Evolutionary conservation across 1,140 invertebrate genomes (phyloP), one percentile per base, ranked within the genome.

Genomic region (Sinella curviseta): DNA sequence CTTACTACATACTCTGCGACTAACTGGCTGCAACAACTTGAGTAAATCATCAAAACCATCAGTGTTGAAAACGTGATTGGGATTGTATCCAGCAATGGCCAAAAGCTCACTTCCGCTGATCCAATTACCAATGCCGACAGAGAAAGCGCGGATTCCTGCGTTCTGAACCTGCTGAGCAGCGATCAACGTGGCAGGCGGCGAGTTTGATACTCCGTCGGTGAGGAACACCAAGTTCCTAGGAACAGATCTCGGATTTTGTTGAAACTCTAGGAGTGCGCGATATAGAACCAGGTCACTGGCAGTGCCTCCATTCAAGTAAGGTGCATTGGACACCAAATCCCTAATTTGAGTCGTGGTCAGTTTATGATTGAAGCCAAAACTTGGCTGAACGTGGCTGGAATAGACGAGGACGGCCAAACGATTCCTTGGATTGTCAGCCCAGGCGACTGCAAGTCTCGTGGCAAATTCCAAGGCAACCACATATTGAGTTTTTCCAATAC

Each of bases 161-260:
- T 3, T 26, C 17, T 16, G n/a, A 8, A 48, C 26, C 24, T 31
- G 4, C 16, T 54, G 3, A 26, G 34, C 34, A 16, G 34, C 34
- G 16, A 35, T 35, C 8, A 75, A 30, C 4, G 33, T 75, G 8
- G 74, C 36, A 2, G 36, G 16, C 8, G 34, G 24, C 1, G 8
- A 12, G 39, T 39, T 75, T 20, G 39, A 70, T 33, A 70, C n/a
- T 3, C 74, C 74, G 39, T 75, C 74, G 2, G 74, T 75, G 2
- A 75, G 35, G 28, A 75, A 48, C 4, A 75, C 74, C 36, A 75
- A 4, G 24, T 75, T 36, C 20, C 31, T 36, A 31, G 74, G 74
- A n/a, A 75, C 74, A 24, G 2, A 16, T 30, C 74, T 36, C 4
- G 34, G 1, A 48, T 75, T 75, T 3, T 30, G 4, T n/a, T 48